Evolutionary conservation across 2,888 invertebrate genomes (phyloP).

Genomic region (Bellardia bayeri): DNA sequence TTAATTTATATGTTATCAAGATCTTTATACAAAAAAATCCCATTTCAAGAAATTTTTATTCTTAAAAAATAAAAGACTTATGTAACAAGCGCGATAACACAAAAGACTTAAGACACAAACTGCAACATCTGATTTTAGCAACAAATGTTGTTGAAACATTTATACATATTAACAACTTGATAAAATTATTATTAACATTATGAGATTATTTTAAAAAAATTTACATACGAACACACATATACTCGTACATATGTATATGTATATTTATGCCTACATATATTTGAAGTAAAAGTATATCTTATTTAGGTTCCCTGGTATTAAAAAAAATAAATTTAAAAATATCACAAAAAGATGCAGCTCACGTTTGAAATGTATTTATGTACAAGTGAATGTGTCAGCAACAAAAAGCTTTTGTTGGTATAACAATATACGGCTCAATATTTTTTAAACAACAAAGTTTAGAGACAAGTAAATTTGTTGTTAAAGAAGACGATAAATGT

Average conservation of each 20-base stretch:
- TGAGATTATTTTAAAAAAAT: conserved; percentile 52
- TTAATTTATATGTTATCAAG: no score
- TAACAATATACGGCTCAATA: background rate
- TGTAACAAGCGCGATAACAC: background rate
- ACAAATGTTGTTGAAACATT: conserved; percentile 57
- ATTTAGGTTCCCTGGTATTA: background rate
- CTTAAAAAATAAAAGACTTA: background rate
- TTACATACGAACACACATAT: background rate
- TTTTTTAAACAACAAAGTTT: conserved; percentile 46
- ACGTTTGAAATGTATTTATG: conserved; percentile 52
- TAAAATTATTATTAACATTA: conserved; percentile 46
- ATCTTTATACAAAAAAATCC: no score
- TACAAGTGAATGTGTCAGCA: conserved; percentile 25
- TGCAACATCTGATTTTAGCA: background rate
- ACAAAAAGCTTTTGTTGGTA: conserved; percentile 32
- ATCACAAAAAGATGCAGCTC: conserved; percentile 56
- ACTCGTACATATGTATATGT: no score
- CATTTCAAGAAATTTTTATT: no score
- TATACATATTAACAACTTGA: background rate
- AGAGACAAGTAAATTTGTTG: conserved; percentile 36
- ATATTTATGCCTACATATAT: background rate
- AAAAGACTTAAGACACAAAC: conserved; percentile 63
- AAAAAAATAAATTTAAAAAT: conserved; percentile 6
- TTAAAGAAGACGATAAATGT: conserved; percentile 1
- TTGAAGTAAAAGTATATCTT: conserved; percentile 52